Evolutionary conservation across 1,140 invertebrate genomes (phyloP).

Genomic region (Anastrepha ludens): DNA sequence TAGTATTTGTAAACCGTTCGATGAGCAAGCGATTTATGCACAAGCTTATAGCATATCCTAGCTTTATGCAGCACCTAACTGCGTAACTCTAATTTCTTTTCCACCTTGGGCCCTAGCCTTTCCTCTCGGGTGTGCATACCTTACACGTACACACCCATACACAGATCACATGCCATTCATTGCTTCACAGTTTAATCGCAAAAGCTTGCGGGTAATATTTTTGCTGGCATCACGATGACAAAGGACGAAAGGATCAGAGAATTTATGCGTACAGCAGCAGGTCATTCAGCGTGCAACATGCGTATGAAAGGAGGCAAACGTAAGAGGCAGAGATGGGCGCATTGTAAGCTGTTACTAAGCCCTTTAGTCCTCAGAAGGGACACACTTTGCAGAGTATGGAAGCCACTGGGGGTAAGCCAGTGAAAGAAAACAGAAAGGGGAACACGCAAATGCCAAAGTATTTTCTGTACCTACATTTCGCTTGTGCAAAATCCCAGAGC

Average conservation of each 20-base stretch:
- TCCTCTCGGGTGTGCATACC: neutral
- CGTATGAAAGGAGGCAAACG: neutral
- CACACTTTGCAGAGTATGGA: too few relatives aligned
- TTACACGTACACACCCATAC: neutral
- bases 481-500: neutral
- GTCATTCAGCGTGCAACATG: neutral
- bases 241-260: slow-evolving; percentile 4
- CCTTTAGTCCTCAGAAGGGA: neutral
- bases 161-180: neutral
- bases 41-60: neutral
- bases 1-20: neutral
- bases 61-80: neutral
- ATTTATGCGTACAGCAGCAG: neutral
- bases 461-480: neutral
- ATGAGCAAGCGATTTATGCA: neutral
- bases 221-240: neutral
- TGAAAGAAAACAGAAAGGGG: neutral
- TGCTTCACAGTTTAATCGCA: slow-evolving; percentile 18
- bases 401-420: neutral
- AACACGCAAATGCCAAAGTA: neutral
- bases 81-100: neutral
- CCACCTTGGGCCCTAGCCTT: neutral
- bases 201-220: slow-evolving; percentile 11
- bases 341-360: slow-evolving; percentile 20
- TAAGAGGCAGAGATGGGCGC: neutral